Percentiles rank a stretch among this genome's conserved stretches.
Evolutionary conservation across 1,140 invertebrate genomes (phyloP).

Genomic region (Bombus pascuorum): DNA sequence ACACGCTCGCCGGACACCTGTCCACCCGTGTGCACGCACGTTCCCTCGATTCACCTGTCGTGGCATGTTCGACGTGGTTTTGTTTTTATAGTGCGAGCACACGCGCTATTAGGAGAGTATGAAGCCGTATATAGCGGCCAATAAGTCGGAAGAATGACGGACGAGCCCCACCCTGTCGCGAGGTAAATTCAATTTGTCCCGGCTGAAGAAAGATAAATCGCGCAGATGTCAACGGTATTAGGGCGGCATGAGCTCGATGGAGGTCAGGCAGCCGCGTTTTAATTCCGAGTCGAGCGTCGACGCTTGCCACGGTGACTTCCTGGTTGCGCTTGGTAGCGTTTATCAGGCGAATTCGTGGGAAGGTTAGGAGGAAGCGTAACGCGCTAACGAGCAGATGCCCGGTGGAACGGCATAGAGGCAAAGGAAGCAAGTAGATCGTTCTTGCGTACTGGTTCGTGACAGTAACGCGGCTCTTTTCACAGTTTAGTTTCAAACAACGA

Average conservation of each 20-base stretch:
- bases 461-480: too few relatives aligned
- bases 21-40: slow-evolving; percentile 13
- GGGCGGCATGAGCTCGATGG: slow-evolving; percentile 61
- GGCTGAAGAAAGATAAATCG: slow-evolving; percentile 81
- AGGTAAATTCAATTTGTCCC: slow-evolving; percentile 48
- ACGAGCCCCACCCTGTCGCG: slow-evolving; percentile 60
- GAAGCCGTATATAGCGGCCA: background rate
- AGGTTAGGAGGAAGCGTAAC: background rate
- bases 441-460: too few relatives aligned
- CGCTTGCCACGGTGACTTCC: background rate
- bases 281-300: slow-evolving; percentile 14
- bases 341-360: background rate
- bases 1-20: background rate
- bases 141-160: background rate
- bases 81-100: slow-evolving; percentile 52
- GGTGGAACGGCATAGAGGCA: too few relatives aligned
- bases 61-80: slow-evolving; percentile 6
- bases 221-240: slow-evolving; percentile 81
- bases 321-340: background rate
- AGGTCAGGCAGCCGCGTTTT: background rate
- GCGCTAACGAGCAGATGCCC: too few relatives aligned
- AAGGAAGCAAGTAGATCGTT: too few relatives aligned
- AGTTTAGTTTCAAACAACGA: too few relatives aligned
- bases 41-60: slow-evolving; percentile 8
- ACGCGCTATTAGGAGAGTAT: slow-evolving; percentile 36